Conservation (phyloP, 37 sponge, comb jelly and placozoan genomes). For the Theonella swinhoei region DNA sequence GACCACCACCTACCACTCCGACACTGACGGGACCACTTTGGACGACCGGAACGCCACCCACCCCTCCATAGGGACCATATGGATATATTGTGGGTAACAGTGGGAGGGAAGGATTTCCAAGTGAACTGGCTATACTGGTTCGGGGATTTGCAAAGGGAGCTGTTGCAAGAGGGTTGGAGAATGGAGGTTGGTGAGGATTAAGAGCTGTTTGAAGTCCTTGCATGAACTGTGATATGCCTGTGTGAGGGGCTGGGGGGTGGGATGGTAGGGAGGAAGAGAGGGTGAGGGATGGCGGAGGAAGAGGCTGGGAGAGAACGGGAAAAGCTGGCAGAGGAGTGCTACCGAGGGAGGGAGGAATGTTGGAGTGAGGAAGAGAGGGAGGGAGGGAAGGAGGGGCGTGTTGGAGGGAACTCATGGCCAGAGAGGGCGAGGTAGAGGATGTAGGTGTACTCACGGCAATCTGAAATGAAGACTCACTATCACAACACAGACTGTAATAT, state of each 20-base stretch:
- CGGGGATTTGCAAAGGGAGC: background rate
- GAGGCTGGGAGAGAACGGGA: background rate
- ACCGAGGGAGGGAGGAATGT: background rate
- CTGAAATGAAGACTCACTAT: background rate
- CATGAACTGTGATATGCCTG: background rate
- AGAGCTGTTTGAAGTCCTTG: background rate
- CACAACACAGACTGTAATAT: too few species aligned
- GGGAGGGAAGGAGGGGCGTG: background rate
- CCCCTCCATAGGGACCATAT: background rate
- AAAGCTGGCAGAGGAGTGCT: background rate
- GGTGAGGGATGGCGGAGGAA: conserved; percentile 12
- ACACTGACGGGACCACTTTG: background rate
- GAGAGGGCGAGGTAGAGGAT: background rate
- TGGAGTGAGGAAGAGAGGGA: background rate
- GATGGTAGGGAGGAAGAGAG: conserved; percentile 3
- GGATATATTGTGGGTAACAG: background rate
- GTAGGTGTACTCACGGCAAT: background rate
- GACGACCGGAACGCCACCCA: background rate
- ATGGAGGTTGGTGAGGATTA: background rate
- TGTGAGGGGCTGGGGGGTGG: background rate
- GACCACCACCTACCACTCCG: background rate
- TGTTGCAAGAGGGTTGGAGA: background rate
- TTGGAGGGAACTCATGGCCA: background rate
- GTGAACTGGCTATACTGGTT: background rate
- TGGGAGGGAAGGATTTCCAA: background rate